Evolutionary conservation across 2,888 invertebrate species (phyloP).

Genomic region (Clistopyga incitator): DNA sequence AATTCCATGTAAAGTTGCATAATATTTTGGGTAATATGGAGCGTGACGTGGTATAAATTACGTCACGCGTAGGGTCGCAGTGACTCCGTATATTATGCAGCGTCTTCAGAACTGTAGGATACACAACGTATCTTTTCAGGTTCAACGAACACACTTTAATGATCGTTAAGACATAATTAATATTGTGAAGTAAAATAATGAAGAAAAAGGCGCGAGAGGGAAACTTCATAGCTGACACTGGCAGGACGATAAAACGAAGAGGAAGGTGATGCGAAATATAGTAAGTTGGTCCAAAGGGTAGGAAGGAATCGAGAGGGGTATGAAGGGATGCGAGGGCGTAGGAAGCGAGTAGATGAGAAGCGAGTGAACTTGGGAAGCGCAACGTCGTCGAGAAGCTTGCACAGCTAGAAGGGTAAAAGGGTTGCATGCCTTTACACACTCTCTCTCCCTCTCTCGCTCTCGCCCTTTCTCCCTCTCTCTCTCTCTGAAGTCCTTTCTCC

Average conservation of each 20-base stretch:
- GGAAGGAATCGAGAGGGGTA: background rate
- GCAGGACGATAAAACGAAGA: slow-evolving; percentile 1
- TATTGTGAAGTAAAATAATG: background rate
- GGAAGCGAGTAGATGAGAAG: slow-evolving; percentile 25
- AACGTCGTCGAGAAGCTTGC: slow-evolving; percentile 31
- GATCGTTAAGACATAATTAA: slow-evolving; percentile 2
- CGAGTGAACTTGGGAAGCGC: slow-evolving; percentile 53
- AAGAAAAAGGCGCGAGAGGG: background rate
- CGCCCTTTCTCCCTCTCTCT: background rate
- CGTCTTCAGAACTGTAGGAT: background rate
- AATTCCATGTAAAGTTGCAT: background rate
- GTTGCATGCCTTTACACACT: slow-evolving; percentile 4
- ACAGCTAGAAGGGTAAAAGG: slow-evolving; percentile 2
- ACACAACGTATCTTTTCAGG: background rate
- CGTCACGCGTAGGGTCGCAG: background rate
- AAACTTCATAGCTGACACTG: slow-evolving; percentile 8
- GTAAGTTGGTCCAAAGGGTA: background rate
- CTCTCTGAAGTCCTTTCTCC: background rate
- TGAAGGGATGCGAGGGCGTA: background rate
- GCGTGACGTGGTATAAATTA: background rate
- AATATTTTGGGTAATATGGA: no score
- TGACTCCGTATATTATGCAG: background rate
- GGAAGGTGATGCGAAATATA: slow-evolving; percentile 10
- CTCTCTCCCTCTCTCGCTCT: background rate
- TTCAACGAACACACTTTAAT: background rate